Percentiles rank a stretch among this genome's conserved stretches.
Evolutionary conservation across 2,113 vertebrate species (phyloP).

Genomic region (Oncorhynchus mykiss): DNA sequence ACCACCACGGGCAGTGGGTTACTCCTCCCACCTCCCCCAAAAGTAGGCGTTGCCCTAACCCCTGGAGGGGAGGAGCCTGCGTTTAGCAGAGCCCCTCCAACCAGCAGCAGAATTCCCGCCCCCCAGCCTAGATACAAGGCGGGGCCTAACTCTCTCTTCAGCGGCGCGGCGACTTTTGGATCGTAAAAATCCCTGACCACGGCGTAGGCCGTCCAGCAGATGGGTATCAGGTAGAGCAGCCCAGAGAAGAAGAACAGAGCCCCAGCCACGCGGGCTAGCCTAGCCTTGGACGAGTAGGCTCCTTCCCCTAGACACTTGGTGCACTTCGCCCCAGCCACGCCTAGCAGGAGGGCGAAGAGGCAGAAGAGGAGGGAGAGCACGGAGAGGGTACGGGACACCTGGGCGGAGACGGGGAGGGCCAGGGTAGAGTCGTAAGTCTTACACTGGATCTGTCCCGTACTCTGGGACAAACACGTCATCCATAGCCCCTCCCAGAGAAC

Average conservation of each 20-base stretch:
- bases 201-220: conserved; percentile 66
- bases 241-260: conserved; percentile 66
- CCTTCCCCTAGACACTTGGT: conserved; percentile 79
- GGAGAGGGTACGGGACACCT: conserved; percentile 75
- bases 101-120: conserved; percentile 63
- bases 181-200: conserved; percentile 74
- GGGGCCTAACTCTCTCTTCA: conserved; percentile 73
- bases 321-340: conserved; percentile 80
- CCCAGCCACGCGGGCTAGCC: conserved; percentile 64
- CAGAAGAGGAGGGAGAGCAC: conserved; percentile 78
- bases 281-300: conserved; percentile 70
- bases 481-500: conserved; percentile 85
- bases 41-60: conserved; percentile 29
- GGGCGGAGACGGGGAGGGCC: conserved; percentile 75
- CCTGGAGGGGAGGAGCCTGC: conserved; percentile 58
- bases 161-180: conserved; percentile 57
- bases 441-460: conserved; percentile 75
- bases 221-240: conserved; percentile 62
- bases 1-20: conserved; percentile 31
- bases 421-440: conserved; percentile 84
- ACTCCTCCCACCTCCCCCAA: conserved; percentile 43
- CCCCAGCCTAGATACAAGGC: conserved; percentile 74
- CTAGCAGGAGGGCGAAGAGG: conserved; percentile 74
- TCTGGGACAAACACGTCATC: conserved; percentile 87
- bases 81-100: conserved; percentile 68